phyloP scores from a whole-genome alignment of 2,888 invertebrate species.

The Lasioglossum zephyrum region DNA sequence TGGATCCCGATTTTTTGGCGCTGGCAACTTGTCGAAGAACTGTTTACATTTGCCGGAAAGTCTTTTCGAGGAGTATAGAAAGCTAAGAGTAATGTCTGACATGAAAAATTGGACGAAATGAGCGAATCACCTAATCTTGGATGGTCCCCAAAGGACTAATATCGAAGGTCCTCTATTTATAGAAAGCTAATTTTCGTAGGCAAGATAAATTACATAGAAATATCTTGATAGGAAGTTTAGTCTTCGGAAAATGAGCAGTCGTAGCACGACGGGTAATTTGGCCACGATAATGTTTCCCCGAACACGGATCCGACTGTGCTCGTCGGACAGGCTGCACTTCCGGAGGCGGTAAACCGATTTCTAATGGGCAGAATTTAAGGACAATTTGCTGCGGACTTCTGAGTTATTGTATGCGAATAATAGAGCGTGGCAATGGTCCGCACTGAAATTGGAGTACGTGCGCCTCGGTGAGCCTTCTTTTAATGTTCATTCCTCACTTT shows the following conservation, averaged over 20 bases:
- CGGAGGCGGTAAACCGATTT: neutral
- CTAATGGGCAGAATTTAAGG: neutral
- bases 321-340: neutral
- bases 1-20: no score
- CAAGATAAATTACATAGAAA: neutral
- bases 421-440: neutral
- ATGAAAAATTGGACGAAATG: no score
- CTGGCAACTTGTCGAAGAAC: no score
- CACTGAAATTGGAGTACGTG: neutral
- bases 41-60: no score
- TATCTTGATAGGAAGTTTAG: neutral
- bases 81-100: no score
- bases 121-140: no score
- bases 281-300: neutral
- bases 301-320: neutral
- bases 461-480: neutral
- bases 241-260: neutral
- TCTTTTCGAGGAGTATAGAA: no score
- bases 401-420: neutral
- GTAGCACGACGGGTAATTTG: neutral
- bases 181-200: neutral
- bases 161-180: no score
- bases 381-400: neutral
- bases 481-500: slow-evolving; percentile 10
- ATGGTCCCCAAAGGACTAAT: no score